A percentile compares a stretch with the other conserved stretches of the same genome.
Conservation (phyloP, 2,888 invertebrate genomes). For the Aphidoletes aphidimyza region DNA sequence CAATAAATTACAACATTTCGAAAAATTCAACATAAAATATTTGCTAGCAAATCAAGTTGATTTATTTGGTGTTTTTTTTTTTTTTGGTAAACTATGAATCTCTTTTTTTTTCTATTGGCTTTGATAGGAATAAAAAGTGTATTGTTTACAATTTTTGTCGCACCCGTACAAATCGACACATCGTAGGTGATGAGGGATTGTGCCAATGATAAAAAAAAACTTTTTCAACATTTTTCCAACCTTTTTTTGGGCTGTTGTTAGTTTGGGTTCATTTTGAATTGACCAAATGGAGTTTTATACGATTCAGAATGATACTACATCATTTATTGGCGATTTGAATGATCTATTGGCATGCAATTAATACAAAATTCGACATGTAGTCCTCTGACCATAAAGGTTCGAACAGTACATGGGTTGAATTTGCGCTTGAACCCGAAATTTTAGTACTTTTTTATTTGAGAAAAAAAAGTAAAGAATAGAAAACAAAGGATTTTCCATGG, state of each 20-base stretch:
- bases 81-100: neutral
- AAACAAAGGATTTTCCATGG: neutral
- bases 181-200: constrained; percentile 49
- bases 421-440: too few species aligned
- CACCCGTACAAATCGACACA: constrained; percentile 30
- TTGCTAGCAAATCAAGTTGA: constrained; percentile 41
- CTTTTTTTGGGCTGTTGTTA: too few species aligned
- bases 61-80: neutral
- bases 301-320: neutral
- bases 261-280: too few species aligned
- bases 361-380: neutral
- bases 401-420: too few species aligned
- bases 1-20: neutral
- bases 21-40: neutral
- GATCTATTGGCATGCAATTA: constrained; percentile 5
- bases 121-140: neutral
- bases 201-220: constrained; percentile 35
- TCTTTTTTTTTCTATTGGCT: neutral
- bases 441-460: too few species aligned
- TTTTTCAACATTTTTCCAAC: neutral
- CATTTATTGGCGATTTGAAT: constrained; percentile 43
- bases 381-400: neutral
- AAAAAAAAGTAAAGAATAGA: neutral
- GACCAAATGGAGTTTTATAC: neutral
- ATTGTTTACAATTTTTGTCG: constrained; percentile 24